Percentiles rank a stretch among this genome's conserved stretches.
These are phyloP conservation scores for Ridgeia piscesae DNA, from an alignment of 1,140 invertebrate genomes.

Conservation along the genomic window DNA sequence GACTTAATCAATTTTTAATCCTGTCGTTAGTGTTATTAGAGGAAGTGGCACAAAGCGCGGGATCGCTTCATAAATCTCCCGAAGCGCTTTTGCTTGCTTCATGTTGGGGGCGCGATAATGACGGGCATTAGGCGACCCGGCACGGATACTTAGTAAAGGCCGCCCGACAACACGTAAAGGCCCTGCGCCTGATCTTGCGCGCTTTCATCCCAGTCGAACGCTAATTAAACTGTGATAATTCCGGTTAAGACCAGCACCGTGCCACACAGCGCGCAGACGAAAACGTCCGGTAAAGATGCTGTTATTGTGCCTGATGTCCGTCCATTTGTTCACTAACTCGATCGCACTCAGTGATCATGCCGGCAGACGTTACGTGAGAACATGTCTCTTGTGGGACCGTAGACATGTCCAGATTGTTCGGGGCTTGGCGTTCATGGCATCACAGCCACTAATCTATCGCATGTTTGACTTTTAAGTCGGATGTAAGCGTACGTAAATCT, in stretches of 20 bases:
- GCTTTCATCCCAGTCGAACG: background rate
- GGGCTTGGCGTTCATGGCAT: background rate
- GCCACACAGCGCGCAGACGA: background rate
- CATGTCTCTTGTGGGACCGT: background rate
- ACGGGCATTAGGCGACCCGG: background rate
- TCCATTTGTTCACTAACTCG: background rate
- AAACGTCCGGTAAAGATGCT: background rate
- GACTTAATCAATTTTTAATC: constrained; percentile 6
- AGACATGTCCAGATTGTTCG: background rate
- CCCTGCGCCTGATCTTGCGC: background rate
- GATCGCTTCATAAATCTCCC: background rate
- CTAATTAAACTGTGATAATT: constrained; percentile 6
- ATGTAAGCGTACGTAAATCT: background rate
- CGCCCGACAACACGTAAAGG: background rate
- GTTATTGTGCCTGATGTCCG: background rate
- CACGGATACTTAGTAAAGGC: background rate
- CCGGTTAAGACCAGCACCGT: background rate
- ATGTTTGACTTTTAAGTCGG: background rate
- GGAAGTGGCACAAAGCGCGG: background rate
- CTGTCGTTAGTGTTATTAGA: constrained; percentile 5
- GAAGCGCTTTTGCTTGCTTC: background rate
- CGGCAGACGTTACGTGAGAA: background rate
- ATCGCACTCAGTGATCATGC: background rate
- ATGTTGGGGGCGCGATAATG: background rate
- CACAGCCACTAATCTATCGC: background rate